A percentile compares a stretch with the other conserved stretches of the same genome.
These are phyloP conservation scores for Drosophila phalerata DNA, from an alignment of 2,888 invertebrate genomes.

Conservation along the genomic window DNA sequence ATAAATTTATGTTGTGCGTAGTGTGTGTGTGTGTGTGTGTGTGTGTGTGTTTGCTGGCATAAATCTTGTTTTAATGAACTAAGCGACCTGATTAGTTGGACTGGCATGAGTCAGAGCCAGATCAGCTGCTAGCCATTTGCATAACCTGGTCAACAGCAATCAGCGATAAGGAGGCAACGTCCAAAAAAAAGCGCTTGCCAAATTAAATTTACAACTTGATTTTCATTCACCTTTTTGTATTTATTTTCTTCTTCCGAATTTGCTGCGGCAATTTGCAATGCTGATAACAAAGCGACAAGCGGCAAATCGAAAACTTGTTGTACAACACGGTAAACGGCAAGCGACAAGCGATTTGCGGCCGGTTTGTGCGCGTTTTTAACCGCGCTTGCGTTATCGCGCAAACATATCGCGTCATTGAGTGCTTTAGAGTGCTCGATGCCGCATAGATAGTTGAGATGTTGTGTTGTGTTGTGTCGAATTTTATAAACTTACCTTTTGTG, in stretches of 20 bases:
- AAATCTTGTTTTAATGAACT: slow-evolving; percentile 76
- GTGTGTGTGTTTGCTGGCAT: slow-evolving; percentile 47
- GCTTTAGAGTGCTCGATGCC: slow-evolving; percentile 64
- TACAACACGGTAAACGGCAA: slow-evolving; percentile 21
- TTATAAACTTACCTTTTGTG: slow-evolving; percentile 23
- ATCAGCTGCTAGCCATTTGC: slow-evolving; percentile 61
- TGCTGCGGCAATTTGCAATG: slow-evolving; percentile 50
- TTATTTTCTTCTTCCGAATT: slow-evolving; percentile 20
- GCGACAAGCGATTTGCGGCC: slow-evolving; percentile 28
- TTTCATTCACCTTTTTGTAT: slow-evolving; percentile 48
- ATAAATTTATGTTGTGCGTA: slow-evolving; percentile 57
- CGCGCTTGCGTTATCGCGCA: slow-evolving; percentile 48
- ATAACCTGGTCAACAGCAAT: slow-evolving; percentile 48
- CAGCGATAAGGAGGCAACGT: slow-evolving; percentile 34
- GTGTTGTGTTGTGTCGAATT: slow-evolving; percentile 8
- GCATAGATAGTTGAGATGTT: slow-evolving; percentile 54
- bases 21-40: slow-evolving; percentile 28
- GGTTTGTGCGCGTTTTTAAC: slow-evolving; percentile 55
- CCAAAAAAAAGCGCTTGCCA: slow-evolving; percentile 17
- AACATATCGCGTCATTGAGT: slow-evolving; percentile 56
- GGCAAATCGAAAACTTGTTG: slow-evolving; percentile 44
- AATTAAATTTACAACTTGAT: slow-evolving; percentile 74
- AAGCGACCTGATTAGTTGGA: slow-evolving; percentile 71
- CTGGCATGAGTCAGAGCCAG: slow-evolving; percentile 50
- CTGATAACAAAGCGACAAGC: slow-evolving; percentile 57